phyloP scores from a whole-genome alignment of 2,113 vertebrate species.

The Leptosomus discolor region DNA sequence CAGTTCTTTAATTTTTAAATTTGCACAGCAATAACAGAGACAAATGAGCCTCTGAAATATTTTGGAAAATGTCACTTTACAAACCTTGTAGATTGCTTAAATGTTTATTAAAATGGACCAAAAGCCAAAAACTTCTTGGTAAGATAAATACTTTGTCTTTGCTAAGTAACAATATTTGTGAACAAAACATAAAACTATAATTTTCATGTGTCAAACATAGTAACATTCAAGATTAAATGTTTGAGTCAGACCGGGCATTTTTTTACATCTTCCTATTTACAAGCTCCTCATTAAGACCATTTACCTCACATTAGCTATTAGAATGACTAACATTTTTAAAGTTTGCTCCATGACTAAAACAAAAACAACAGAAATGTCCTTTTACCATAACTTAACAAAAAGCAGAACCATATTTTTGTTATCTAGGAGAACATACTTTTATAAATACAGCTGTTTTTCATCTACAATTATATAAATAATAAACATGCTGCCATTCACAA shows the following conservation, averaged over 20 bases:
- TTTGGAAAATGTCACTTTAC: conserved; percentile 51
- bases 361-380: conserved; percentile 49
- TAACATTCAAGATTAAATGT: conserved; percentile 47
- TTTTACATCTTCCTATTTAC: conserved; percentile 55
- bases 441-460: conserved; percentile 70
- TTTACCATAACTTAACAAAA: conserved; percentile 66
- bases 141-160: conserved; percentile 59
- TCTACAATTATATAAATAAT: conserved; percentile 64
- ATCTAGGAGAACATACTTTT: conserved; percentile 59
- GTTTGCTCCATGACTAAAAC: conserved; percentile 49
- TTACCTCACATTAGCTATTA: conserved; percentile 55
- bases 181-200: conserved; percentile 62
- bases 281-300: conserved; percentile 52
- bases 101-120: conserved; percentile 72
- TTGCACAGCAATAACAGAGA: background rate
- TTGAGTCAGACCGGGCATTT: conserved; percentile 22
- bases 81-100: conserved; percentile 54
- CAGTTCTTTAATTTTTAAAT: conserved; percentile 39
- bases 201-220: conserved; percentile 57
- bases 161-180: conserved; percentile 65
- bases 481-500: conserved; percentile 69
- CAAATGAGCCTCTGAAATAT: background rate
- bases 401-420: conserved; percentile 52
- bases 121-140: conserved; percentile 57
- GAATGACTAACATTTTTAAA: conserved; percentile 67